Percentiles rank a stretch among this genome's conserved stretches.
These are phyloP conservation scores for human DNA, from an alignment of 2,113 vertebrate species.

Conservation along the genomic window GRCh38 chr12:157501-158000, in stretches of 20 bases:
- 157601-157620: conserved; percentile 99
- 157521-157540: conserved; percentile 96
- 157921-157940: neutral
- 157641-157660: conserved; percentile 99
- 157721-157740: fast-evolving
- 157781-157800: fast-evolving
- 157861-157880: neutral
- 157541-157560: conserved; percentile 99
- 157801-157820: neutral
- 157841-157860: neutral
- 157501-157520: neutral
- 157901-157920: neutral
- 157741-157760: fast-evolving
- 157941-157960: neutral
- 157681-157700: conserved; percentile 96
- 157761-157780: neutral
- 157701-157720: neutral
- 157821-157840: neutral
- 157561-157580: conserved; percentile 99
- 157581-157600: conserved; percentile 99
- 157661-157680: conserved; percentile 99
- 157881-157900: neutral
- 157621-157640: conserved; percentile 99
- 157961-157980: neutral
- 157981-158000: neutral